These are phyloP conservation scores for Thecophora atra DNA, from an alignment of 2,888 invertebrate species.

Conservation along the genomic window DNA sequence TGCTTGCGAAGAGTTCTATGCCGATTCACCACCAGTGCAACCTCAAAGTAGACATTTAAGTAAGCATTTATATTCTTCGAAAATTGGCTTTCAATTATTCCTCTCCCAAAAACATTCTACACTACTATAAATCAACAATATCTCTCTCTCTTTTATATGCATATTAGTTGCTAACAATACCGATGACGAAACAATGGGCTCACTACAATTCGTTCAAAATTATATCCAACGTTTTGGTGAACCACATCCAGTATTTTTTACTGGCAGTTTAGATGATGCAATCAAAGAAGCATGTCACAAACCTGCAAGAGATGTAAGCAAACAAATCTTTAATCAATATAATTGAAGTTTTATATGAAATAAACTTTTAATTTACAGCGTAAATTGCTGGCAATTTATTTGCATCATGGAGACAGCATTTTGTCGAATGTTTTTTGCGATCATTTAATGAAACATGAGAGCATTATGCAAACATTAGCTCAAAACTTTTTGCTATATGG, in stretches of 20 bases:
- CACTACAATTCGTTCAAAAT: conserved; percentile 85
- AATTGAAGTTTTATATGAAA: not conserved
- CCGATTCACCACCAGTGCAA: conserved; percentile 76
- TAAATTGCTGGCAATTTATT: conserved; percentile 91
- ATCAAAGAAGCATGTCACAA: conserved; percentile 88
- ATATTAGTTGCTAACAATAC: conserved; percentile 83
- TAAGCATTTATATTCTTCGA: conserved; percentile 57
- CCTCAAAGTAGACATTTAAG: conserved; percentile 81
- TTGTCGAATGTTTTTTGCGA: conserved; percentile 97
- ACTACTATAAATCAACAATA: no score
- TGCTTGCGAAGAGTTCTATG: conserved; percentile 87
- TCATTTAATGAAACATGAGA: conserved; percentile 90
- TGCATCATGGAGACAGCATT: conserved; percentile 96
- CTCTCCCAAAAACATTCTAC: no score
- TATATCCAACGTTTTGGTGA: conserved; percentile 83
- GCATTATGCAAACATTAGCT: conserved; percentile 87
- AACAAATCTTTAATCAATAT: not conserved
- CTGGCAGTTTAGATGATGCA: conserved; percentile 90
- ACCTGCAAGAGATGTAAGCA: conserved; percentile 84
- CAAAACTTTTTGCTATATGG: conserved; percentile 95
- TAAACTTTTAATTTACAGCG: conserved; percentile 71
- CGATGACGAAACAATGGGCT: conserved; percentile 85
- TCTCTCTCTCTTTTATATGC: no score
- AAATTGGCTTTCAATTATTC: not conserved
- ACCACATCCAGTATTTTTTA: conserved; percentile 89